These are phyloP conservation scores for Drosophila paranaensis DNA, from an alignment of 2,888 invertebrate genomes.

Conservation along the genomic window DNA sequence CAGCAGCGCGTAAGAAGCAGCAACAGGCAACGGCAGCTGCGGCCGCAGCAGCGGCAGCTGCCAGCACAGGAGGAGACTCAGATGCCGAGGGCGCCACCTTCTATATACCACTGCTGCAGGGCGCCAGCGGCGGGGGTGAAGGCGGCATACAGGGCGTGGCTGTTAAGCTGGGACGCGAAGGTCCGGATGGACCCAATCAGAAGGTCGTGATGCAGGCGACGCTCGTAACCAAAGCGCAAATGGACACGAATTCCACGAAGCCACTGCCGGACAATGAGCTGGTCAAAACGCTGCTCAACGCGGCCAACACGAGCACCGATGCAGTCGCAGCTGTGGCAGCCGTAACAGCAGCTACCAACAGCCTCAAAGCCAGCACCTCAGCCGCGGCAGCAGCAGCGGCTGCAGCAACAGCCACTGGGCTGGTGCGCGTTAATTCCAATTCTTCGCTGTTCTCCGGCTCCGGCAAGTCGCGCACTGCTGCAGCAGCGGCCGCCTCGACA, in stretches of 20 bases:
- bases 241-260: constrained; percentile 83
- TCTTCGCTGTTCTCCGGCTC: constrained; percentile 84
- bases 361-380: constrained; percentile 62
- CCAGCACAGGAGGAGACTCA: constrained; percentile 82
- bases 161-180: constrained; percentile 88
- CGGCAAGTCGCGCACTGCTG: constrained; percentile 80
- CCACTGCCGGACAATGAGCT: constrained; percentile 84
- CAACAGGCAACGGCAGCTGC: constrained; percentile 41
- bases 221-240: constrained; percentile 87
- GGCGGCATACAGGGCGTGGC: constrained; percentile 88
- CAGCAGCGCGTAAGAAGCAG: constrained; percentile 59
- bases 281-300: constrained; percentile 82
- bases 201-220: constrained; percentile 88
- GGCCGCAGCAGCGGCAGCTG: constrained; percentile 41
- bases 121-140: constrained; percentile 82
- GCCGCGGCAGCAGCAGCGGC: constrained; percentile 54
- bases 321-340: constrained; percentile 38
- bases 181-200: constrained; percentile 87
- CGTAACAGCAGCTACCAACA: constrained; percentile 39
- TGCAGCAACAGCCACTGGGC: constrained; percentile 47
- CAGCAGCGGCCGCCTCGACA: constrained; percentile 40
- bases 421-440: constrained; percentile 84
- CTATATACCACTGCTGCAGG: constrained; percentile 88
- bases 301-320: constrained; percentile 51
- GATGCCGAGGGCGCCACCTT: constrained; percentile 87